These are phyloP conservation scores for Arnoldichthys spilopterus DNA, from an alignment of 2,797 vertebrate genomes.

Conservation along the genomic window DNA sequence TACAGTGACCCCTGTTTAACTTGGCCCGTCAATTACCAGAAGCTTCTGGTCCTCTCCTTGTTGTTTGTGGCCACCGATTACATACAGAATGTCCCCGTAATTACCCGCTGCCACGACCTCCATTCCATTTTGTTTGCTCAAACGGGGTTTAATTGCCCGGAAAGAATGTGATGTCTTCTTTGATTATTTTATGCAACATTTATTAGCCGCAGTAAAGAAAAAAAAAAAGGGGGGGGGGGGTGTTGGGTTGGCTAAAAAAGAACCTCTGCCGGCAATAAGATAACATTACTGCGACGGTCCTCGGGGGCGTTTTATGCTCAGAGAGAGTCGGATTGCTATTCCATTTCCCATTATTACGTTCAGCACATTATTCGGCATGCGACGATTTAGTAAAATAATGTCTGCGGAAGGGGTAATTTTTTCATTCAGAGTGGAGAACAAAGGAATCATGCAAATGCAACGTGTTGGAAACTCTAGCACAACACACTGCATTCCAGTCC, in stretches of 20 bases:
- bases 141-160: slow-evolving; percentile 60
- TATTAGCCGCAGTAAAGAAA: slow-evolving; percentile 54
- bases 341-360: slow-evolving; percentile 33
- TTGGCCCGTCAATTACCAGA: slow-evolving; percentile 38
- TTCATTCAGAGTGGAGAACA: slow-evolving; percentile 25
- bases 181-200: slow-evolving; percentile 61
- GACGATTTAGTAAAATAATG: slow-evolving; percentile 38
- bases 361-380: slow-evolving; percentile 19
- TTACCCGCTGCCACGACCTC: slow-evolving; percentile 53
- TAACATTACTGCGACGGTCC: slow-evolving; percentile 43
- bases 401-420: slow-evolving; percentile 6
- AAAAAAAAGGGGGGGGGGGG: background rate
- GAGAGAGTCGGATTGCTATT: slow-evolving; percentile 35
- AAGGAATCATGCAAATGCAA: slow-evolving; percentile 17
- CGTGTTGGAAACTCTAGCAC: background rate
- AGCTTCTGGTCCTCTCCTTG: slow-evolving; percentile 23
- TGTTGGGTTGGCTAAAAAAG: slow-evolving; percentile 9
- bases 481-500: background rate
- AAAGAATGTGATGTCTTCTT: slow-evolving; percentile 59
- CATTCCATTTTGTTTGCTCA: slow-evolving; percentile 48
- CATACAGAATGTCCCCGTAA: slow-evolving; percentile 44
- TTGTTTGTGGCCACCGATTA: slow-evolving; percentile 58
- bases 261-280: slow-evolving; percentile 47
- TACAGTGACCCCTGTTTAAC: slow-evolving; percentile 48
- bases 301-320: slow-evolving; percentile 32